These are phyloP conservation scores for Accipiter virgatus DNA, from an alignment of 2,113 vertebrate genomes.

Conservation along the genomic window DNA sequence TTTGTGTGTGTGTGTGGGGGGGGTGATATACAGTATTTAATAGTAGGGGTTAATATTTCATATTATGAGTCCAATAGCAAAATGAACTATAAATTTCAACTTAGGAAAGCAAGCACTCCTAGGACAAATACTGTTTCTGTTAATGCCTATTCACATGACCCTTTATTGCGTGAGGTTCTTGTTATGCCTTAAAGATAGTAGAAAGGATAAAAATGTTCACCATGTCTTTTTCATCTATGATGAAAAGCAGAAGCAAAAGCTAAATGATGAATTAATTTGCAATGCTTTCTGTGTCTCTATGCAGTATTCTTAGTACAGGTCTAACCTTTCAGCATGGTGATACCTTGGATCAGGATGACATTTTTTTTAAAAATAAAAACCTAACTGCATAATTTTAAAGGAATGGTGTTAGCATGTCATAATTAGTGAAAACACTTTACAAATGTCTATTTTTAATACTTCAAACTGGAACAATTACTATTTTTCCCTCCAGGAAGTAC, in stretches of 20 bases:
- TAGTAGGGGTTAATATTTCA: not conserved
- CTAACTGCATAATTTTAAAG: not conserved
- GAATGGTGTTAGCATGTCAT: not conserved
- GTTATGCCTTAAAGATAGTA: not conserved
- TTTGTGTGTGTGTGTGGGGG: not conserved
- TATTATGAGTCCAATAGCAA: not conserved
- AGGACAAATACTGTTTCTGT: not conserved
- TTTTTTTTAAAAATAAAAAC: not conserved
- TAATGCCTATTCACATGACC: not conserved
- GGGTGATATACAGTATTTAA: not conserved
- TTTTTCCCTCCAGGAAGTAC: not conserved
- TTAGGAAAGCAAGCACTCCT: not conserved
- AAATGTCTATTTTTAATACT: conserved; percentile 2
- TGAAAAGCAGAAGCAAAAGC: not conserved
- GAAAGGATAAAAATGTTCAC: not conserved
- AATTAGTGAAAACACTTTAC: not conserved
- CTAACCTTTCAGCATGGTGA: not conserved
- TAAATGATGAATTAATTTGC: not conserved
- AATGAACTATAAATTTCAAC: not conserved
- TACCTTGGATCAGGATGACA: not conserved
- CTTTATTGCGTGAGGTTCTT: not conserved
- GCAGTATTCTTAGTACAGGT: not conserved
- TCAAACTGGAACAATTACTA: not conserved
- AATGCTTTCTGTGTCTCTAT: not conserved
- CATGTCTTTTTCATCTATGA: not conserved